Evolutionary conservation across 2,113 vertebrate species (phyloP).

Genomic region (Trochalopteron elliotii): DNA sequence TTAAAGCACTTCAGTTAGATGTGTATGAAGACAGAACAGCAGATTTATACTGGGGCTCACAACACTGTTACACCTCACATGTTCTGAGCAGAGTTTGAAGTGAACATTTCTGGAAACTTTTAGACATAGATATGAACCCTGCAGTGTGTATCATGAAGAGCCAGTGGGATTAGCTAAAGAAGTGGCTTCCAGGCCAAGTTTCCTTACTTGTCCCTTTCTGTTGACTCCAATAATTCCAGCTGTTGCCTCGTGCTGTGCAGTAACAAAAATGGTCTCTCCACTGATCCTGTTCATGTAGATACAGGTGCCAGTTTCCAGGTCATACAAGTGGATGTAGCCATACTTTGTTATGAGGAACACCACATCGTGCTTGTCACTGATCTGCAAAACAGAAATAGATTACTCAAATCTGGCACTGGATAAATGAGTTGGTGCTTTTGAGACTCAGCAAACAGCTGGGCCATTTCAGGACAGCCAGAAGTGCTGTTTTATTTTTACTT

Average conservation of each 20-base stretch:
- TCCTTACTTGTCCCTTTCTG: conserved; percentile 94
- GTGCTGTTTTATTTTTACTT: not conserved
- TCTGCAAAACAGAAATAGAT: conserved; percentile 73
- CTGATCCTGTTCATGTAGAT: conserved; percentile 99
- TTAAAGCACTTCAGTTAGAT: not conserved
- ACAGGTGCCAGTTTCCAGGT: conserved; percentile 96
- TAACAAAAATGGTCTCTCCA: conserved; percentile 98
- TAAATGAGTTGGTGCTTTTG: not conserved
- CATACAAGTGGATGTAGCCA: conserved; percentile 96
- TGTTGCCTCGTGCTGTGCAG: conserved; percentile 95
- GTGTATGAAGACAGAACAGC: not conserved
- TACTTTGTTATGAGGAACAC: conserved; percentile 98
- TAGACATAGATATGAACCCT: not conserved
- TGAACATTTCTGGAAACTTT: not conserved
- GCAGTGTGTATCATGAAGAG: not conserved
- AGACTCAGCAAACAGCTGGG: not conserved
- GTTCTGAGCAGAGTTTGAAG: not conserved
- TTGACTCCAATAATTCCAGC: conserved; percentile 98
- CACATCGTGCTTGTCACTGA: conserved; percentile 95
- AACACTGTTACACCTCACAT: not conserved
- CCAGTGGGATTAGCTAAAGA: not conserved
- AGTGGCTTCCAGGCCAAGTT: not conserved
- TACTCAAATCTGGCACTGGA: not conserved
- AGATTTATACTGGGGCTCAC: not conserved
- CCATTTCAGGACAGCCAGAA: not conserved